Evolutionary conservation across 2,888 invertebrate genomes (phyloP), one percentile per base, ranked within the genome.

Genomic region (Plutella xylostella): DNA sequence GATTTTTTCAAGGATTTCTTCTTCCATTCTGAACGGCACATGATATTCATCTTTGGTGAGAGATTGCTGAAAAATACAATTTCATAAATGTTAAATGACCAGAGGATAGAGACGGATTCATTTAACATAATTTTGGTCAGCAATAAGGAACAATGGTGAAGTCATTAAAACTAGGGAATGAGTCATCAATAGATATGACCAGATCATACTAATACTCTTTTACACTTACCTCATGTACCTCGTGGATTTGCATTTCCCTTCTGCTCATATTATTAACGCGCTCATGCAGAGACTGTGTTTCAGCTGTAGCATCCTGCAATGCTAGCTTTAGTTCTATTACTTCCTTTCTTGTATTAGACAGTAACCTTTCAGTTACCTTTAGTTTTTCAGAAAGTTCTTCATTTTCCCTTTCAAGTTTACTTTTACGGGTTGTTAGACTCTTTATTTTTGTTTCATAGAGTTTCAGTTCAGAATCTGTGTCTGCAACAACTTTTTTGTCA

Each of bases 321-420:
- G 83, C 74, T 33, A 89, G 57, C 57, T 88, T 87, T 28, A 87
- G 74, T 48, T 88, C 87, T 20, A 89, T 87, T n/a, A 66, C 85
- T 83, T 57, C 91, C 87, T 63, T 90, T 88, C 75, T 92, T 86
- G 65, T 86, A 85, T 71, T 92, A 87, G 61, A 92, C 60, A 74
- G 86, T 85, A 60, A 85, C n/a, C 85, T 85, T 55, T 90, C 89
- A 9, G 87, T 74, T 43, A 86, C 79, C 35, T 82, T 76, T 42
- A 87, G 77, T 50, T 86, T 87, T 34, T 87, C 86, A 46, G 75
- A 79, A 45, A 87, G 70, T 53, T 88, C 87, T 15, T 86, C 85
- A 47, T 89, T 72, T 57, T 92, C 89, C 3, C 85, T 74, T 72
- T 92, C 90, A 53, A 92, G 68, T 55, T 85, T 86, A 1, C 88